Evolutionary conservation across 2,888 invertebrate species (phyloP), one percentile per base, ranked within the genome.

Genomic region (Pharmacophagus antenor): DNA sequence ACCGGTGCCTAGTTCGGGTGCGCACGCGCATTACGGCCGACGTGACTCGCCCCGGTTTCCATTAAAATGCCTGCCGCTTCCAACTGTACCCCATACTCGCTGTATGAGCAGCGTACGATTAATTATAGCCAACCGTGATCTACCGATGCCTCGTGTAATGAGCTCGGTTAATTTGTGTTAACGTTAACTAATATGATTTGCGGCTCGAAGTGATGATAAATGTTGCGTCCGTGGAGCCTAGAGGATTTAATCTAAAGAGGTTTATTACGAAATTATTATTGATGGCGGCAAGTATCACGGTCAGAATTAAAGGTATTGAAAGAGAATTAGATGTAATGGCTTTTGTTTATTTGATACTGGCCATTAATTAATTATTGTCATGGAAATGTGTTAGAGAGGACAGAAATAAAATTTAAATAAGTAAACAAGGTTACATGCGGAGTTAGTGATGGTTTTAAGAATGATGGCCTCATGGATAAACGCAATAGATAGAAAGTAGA

Each of bases 51-150:
- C 72, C 70, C 67, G 70, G 83, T 79, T 86, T 84, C 84, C 82
- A 86, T 86, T 87, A 87, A 85, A 86, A 84, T 82, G 74, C 80
- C 83, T 84, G 78, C 83, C 72, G 78, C 74, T 74, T 76, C 75
- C 71, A 73, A 75, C 77, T 68, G 66, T 63, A 67, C 67, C 18
- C 48, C 61, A 61, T 51, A 60, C 60, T 60, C 61, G 54, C 54
- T 44, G 61, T 63, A 65, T 58, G 54, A 62, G 47, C 54, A 47
- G n/a, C 42, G 42, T 53, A 56, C 60, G 61, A 63, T 67, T 62
- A 64, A 62, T 49, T 62, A 64, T 44, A 53, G 23, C 17, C 56
- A 54, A 23, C 56, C 25, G 61, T 61, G 56, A 56, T 56, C 48
- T 61, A 61, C 61, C 61, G 56, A 60, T 60, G 60, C 46, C 55